Conservation (phyloP, 2,113 vertebrate species). For the Calyptommatus sinebrachiatus region DNA sequence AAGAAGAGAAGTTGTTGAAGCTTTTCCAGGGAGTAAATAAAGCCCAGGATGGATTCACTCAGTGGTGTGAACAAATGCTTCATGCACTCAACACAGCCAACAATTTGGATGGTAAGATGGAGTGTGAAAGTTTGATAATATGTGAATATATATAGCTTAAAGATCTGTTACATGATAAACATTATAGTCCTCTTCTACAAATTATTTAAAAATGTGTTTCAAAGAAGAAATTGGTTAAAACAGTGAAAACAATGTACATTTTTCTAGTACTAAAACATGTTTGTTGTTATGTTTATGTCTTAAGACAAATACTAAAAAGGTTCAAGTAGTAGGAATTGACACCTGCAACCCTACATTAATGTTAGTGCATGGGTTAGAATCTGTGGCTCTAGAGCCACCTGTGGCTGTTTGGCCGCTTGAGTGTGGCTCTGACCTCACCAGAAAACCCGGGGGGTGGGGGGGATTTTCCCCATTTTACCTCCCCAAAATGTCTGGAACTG, state of each 20-base stretch:
- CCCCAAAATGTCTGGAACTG: too few species aligned
- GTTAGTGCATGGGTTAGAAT: too few species aligned
- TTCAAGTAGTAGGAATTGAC: neutral
- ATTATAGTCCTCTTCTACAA: neutral
- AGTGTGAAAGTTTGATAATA: neutral
- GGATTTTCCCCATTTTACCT: too few species aligned
- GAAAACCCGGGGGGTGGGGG: too few species aligned
- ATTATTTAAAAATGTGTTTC: neutral
- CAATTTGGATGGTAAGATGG: slow-evolving; percentile 93
- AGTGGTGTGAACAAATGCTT: slow-evolving; percentile 98
- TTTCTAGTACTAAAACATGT: neutral
- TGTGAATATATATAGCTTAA: neutral
- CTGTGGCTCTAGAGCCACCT: too few species aligned
- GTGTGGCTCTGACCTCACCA: too few species aligned
- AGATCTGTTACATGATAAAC: neutral
- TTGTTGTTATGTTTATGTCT: neutral
- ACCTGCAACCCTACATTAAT: neutral
- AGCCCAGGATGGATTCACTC: slow-evolving; percentile 95
- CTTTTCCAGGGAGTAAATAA: slow-evolving; percentile 96
- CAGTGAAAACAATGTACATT: neutral
- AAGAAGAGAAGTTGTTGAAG: slow-evolving; percentile 96
- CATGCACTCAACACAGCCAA: slow-evolving; percentile 97
- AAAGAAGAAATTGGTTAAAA: neutral
- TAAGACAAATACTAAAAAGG: neutral
- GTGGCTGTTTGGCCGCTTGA: too few species aligned